phyloP scores from a whole-genome alignment of 2,797 vertebrate genomes.

The Labroides dimidiatus region DNA sequence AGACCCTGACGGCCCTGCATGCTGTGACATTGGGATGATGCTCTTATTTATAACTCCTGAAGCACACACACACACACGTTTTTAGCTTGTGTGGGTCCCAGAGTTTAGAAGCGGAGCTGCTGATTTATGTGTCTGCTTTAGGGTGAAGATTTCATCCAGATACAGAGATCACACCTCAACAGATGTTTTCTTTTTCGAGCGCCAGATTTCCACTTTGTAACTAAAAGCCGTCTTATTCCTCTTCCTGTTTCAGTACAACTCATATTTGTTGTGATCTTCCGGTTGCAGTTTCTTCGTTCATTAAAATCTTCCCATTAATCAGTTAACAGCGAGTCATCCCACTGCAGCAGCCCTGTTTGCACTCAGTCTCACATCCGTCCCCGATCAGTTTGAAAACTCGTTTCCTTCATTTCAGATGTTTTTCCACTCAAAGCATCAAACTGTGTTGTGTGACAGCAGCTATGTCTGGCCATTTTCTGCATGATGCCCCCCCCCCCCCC shows the following conservation, averaged over 20 bases:
- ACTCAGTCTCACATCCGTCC: background rate
- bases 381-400: background rate
- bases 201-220: background rate
- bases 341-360: background rate
- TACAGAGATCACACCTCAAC: background rate
- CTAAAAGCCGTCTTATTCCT: background rate
- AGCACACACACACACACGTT: background rate
- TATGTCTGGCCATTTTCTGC: background rate
- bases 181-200: background rate
- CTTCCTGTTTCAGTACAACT: background rate
- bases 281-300: constrained; percentile 10
- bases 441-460: constrained; percentile 2
- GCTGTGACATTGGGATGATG: background rate
- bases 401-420: background rate
- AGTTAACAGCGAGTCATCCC: background rate
- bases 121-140: background rate
- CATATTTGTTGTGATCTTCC: background rate
- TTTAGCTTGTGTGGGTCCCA: background rate
- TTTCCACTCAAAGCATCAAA: background rate
- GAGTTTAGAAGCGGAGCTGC: background rate
- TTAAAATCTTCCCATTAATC: constrained; percentile 24
- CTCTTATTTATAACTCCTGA: background rate
- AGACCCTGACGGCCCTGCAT: background rate
- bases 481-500: background rate
- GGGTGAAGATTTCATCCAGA: background rate